Conservation (phyloP, 2,113 vertebrate genomes). For the Gopherus evgoodei region DNA sequence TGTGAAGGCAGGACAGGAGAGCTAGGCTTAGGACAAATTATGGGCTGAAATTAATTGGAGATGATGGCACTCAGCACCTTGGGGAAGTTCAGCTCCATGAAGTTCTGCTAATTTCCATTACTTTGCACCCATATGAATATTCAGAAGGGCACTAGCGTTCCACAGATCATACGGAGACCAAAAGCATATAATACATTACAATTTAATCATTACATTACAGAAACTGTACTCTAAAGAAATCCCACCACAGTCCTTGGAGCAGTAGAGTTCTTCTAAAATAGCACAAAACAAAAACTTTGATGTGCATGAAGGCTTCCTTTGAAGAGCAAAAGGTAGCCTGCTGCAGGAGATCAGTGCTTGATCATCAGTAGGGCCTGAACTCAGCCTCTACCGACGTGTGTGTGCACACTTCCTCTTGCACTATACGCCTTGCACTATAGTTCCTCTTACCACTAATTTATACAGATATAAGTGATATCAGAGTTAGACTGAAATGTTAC, state of each 20-base stretch:
- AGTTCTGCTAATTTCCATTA: neutral
- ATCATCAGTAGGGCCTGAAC: neutral
- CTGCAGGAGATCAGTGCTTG: neutral
- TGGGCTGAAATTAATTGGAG: neutral
- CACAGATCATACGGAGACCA: neutral
- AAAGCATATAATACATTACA: neutral
- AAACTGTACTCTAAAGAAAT: neutral
- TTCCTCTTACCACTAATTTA: neutral
- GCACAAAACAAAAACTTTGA: conserved; percentile 14
- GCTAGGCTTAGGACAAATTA: neutral
- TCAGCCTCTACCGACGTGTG: too few species aligned
- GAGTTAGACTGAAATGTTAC: neutral
- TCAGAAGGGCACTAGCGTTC: neutral
- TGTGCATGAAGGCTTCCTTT: neutral
- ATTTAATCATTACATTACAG: neutral
- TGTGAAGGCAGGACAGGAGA: neutral
- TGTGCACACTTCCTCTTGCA: neutral
- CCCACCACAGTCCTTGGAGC: conserved; percentile 25
- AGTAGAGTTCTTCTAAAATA: neutral
- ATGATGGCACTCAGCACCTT: neutral
- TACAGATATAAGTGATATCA: neutral
- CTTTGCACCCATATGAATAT: neutral
- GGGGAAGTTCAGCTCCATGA: neutral
- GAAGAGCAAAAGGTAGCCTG: neutral
- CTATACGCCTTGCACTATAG: too few species aligned